phyloP scores from a whole-genome alignment of 2,797 vertebrate genomes.

The Aratinga solstitialis region DNA sequence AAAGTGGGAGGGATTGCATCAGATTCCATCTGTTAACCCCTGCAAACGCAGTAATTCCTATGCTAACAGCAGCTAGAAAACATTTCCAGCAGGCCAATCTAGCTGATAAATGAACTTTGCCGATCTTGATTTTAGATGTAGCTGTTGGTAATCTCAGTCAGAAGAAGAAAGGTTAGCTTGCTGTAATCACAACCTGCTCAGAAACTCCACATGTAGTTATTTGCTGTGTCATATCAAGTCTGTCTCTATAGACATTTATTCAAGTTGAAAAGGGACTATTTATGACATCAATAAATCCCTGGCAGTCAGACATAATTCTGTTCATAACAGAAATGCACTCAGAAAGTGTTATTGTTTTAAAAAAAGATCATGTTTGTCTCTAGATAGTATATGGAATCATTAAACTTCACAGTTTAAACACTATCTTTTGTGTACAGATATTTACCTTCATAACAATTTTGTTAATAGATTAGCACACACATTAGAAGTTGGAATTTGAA shows the following conservation, averaged over 20 bases:
- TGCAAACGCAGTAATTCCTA: constrained; percentile 38
- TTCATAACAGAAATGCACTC: neutral
- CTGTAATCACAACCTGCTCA: neutral
- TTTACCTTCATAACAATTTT: neutral
- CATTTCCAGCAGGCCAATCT: neutral
- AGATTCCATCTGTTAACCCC: constrained; percentile 78
- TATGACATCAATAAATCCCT: constrained; percentile 25
- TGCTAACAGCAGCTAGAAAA: constrained; percentile 36
- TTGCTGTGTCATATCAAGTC: constrained; percentile 58
- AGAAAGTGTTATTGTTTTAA: neutral
- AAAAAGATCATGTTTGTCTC: neutral
- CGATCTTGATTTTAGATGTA: neutral
- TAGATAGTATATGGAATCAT: neutral
- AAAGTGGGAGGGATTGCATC: constrained; percentile 79
- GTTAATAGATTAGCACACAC: neutral
- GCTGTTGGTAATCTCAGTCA: neutral
- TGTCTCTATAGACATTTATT: constrained; percentile 1
- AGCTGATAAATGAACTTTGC: neutral
- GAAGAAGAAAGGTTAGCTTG: neutral
- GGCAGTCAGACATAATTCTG: neutral
- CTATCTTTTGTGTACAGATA: neutral
- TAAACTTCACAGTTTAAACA: neutral
- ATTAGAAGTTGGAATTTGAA: neutral
- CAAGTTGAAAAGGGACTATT: neutral
- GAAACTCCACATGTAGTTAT: neutral